phyloP scores from a whole-genome alignment of 2,888 invertebrate genomes.

The Trisateles emortualis region DNA sequence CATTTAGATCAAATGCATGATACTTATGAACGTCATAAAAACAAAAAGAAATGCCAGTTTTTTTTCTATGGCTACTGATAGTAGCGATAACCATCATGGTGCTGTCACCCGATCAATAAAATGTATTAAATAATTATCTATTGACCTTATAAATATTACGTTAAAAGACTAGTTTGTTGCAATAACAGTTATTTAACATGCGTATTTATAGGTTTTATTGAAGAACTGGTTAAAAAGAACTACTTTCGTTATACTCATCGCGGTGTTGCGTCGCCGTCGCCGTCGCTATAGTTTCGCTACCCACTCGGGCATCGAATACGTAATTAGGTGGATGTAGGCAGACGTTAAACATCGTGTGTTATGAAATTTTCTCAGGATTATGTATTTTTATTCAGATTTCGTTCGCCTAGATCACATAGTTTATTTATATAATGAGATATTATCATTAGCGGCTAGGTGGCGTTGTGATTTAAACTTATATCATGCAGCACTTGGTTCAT shows the following conservation, averaged over 20 bases:
- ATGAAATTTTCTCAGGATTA: not conserved
- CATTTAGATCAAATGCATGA: too few species aligned
- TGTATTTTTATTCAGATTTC: not conserved
- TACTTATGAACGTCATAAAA: too few species aligned
- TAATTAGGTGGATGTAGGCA: not conserved
- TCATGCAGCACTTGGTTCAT: too few species aligned
- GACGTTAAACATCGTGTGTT: not conserved
- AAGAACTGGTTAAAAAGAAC: constrained; percentile 1
- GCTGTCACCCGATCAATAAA: too few species aligned
- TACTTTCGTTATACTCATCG: constrained; percentile 4
- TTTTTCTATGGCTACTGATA: too few species aligned
- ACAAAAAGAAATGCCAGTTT: too few species aligned
- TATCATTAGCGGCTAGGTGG: too few species aligned
- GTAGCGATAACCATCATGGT: too few species aligned
- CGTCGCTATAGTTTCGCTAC: constrained; percentile 17
- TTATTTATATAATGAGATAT: too few species aligned
- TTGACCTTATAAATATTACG: not conserved
- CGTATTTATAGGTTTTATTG: not conserved
- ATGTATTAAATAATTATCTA: not conserved
- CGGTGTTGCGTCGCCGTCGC: not conserved
- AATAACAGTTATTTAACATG: not conserved
- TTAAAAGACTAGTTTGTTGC: not conserved
- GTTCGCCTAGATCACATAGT: too few species aligned
- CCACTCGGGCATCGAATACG: constrained; percentile 1
- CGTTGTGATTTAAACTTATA: too few species aligned